These are phyloP conservation scores for Polypedilum pembai DNA, from an alignment of 1,140 invertebrate genomes.

Conservation along the genomic window DNA sequence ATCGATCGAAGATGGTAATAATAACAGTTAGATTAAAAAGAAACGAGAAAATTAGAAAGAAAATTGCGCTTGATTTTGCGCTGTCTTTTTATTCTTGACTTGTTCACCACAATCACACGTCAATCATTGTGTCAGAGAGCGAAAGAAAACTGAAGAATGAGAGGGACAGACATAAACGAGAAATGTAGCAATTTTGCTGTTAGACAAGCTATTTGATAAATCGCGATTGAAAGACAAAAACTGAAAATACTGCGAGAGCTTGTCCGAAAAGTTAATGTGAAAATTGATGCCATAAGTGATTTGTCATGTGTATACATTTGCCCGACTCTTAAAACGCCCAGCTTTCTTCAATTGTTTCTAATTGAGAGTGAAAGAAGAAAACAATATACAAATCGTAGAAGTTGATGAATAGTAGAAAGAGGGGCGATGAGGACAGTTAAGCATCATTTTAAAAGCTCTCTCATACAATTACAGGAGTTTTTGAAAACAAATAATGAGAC, in stretches of 20 bases:
- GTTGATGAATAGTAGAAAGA: too few species aligned
- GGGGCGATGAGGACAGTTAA: too few species aligned
- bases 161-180: neutral
- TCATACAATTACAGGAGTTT: too few species aligned
- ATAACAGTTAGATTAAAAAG: constrained; percentile 19
- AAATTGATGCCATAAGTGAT: neutral
- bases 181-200: constrained; percentile 12
- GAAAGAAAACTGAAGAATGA: neutral
- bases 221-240: too few species aligned
- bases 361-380: neutral
- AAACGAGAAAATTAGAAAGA: neutral
- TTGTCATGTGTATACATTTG: neutral
- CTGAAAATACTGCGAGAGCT: neutral
- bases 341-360: neutral
- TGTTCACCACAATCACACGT: neutral
- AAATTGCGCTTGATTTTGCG: neutral
- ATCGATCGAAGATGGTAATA: neutral
- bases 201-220: neutral
- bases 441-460: too few species aligned
- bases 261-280: neutral
- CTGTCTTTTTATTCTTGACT: neutral
- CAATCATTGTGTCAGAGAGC: neutral
- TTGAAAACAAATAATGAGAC: too few species aligned
- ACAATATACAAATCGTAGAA: neutral
- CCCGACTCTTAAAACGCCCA: neutral